A percentile compares a stretch with the other conserved stretches of the same genome.
Evolutionary conservation across 2,797 vertebrate species (phyloP).

Genomic region (Sebastes baramenuke): DNA sequence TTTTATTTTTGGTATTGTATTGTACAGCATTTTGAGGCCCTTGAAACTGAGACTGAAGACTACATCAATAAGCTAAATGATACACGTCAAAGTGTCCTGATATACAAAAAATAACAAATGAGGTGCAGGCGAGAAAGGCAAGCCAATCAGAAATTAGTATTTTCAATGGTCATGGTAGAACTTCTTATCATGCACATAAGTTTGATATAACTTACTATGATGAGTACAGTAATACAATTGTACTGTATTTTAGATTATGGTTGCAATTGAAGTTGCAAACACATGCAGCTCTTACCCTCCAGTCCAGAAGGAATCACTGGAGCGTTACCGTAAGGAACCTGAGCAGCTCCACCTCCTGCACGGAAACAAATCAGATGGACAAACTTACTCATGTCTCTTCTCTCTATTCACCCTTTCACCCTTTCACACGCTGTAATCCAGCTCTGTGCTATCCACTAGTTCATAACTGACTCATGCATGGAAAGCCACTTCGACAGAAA

Average conservation of each 20-base stretch:
- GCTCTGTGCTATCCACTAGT: not conserved
- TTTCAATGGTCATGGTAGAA: not conserved
- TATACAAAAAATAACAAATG: not conserved
- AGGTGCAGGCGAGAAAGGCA: not conserved
- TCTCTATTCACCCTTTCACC: not conserved
- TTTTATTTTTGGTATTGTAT: not conserved
- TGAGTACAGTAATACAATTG: not conserved
- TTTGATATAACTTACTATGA: not conserved
- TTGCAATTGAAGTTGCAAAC: not conserved
- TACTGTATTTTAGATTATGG: not conserved
- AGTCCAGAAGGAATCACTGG: conserved; percentile 75
- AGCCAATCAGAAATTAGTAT: not conserved
- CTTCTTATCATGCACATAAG: not conserved
- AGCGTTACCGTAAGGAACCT: conserved; percentile 72
- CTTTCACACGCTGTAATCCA: not conserved
- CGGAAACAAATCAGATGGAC: not conserved
- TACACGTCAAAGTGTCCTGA: not conserved
- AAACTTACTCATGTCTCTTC: conserved; percentile 6
- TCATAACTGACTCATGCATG: conserved; percentile 22
- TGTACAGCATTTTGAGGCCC: not conserved
- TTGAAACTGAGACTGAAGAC: not conserved
- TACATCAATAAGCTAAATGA: not conserved
- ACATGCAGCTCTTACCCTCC: conserved; percentile 70
- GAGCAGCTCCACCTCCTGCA: conserved; percentile 65
- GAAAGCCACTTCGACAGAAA: not conserved